phyloP scores from a whole-genome alignment of 2,888 invertebrate species.

The Kuschelorhynchus macadamiae region DNA sequence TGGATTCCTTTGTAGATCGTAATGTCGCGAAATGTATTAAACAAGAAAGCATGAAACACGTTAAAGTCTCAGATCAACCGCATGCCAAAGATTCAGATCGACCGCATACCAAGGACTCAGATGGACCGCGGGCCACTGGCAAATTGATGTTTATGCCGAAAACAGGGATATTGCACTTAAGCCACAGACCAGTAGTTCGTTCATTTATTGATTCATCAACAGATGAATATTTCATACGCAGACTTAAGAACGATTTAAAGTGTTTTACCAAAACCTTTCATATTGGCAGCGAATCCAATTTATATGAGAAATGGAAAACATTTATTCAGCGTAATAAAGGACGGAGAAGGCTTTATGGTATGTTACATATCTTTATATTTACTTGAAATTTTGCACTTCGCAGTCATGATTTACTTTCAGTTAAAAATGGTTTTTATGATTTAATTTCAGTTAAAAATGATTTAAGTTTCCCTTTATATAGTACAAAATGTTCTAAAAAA shows the following conservation, averaged over 20 bases:
- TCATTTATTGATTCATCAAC: not conserved
- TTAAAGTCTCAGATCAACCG: not conserved
- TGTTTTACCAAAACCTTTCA: not conserved
- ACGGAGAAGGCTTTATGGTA: slow-evolving; percentile 14
- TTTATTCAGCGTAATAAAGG: slow-evolving; percentile 1
- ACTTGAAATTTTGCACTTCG: too few relatives aligned
- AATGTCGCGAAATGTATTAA: slow-evolving; percentile 7
- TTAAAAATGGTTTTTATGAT: too few relatives aligned
- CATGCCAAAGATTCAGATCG: too few relatives aligned
- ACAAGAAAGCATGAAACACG: not conserved
- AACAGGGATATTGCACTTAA: not conserved
- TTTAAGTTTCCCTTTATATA: too few relatives aligned
- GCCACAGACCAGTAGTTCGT: slow-evolving; percentile 20
- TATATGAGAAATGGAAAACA: slow-evolving; percentile 30
- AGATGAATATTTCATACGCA: not conserved
- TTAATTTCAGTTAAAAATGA: too few relatives aligned
- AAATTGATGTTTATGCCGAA: slow-evolving; percentile 26
- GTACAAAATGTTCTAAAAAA: too few relatives aligned
- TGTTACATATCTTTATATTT: not conserved
- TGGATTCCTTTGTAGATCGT: slow-evolving; percentile 22
- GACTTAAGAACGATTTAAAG: slow-evolving; percentile 12
- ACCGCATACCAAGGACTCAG: too few relatives aligned
- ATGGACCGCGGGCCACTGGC: not conserved
- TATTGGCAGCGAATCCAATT: not conserved
- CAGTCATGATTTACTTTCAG: too few relatives aligned